These are phyloP conservation scores for Xiphophorus birchmanni DNA, from an alignment of 2,797 vertebrate species.

Conservation along the genomic window DNA sequence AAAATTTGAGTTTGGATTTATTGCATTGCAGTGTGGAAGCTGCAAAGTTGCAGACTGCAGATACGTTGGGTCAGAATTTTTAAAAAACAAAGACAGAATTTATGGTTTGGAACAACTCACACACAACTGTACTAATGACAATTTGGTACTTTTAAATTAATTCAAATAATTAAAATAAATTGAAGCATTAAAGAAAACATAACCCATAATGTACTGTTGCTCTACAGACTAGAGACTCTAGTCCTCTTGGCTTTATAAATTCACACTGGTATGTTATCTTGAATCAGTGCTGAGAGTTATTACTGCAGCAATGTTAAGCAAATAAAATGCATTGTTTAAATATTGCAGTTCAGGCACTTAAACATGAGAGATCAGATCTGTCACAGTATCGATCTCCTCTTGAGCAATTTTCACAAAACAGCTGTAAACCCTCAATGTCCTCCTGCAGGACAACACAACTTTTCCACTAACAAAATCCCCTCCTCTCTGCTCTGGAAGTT, in stretches of 20 bases:
- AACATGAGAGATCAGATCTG: constrained; percentile 9
- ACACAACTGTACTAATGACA: not conserved
- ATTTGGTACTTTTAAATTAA: not conserved
- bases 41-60: not conserved
- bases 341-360: constrained; percentile 6
- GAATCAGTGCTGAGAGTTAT: not conserved
- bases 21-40: not conserved
- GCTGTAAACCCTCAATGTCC: not conserved
- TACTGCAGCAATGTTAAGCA: not conserved
- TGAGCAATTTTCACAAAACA: constrained; percentile 1
- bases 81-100: not conserved
- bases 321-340: constrained; percentile 9
- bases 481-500: constrained; percentile 29
- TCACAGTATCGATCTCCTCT: not conserved
- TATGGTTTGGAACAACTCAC: not conserved
- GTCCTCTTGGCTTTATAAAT: not conserved
- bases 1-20: not conserved
- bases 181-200: not conserved
- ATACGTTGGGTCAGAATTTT: not conserved
- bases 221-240: not conserved
- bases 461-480: constrained; percentile 28
- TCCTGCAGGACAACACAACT: constrained; percentile 11
- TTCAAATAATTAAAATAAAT: not conserved
- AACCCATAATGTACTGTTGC: not conserved
- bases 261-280: not conserved